Evolutionary conservation across 2,888 invertebrate species (phyloP), one percentile per base, ranked within the genome.

Genomic region (Syritta pipiens): DNA sequence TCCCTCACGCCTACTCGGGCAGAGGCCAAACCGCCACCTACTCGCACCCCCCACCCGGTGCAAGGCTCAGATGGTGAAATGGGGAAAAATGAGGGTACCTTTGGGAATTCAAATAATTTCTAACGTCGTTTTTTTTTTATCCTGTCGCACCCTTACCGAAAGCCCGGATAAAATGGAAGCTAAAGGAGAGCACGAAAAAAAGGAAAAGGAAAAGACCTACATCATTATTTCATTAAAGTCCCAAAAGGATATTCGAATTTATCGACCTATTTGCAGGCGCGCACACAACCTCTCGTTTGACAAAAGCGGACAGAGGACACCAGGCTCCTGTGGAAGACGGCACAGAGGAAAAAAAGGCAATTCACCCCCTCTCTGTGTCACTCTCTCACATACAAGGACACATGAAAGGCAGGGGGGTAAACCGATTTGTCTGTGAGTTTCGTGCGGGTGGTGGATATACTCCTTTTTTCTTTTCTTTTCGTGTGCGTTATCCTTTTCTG

Each of bases 221-320:
- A 77, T 77, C 72, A 77, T 77, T 77, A 72, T 72, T 72, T 77
- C 72, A 77, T 72, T 72, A 77, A 72, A 60, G 65, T 67, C 77
- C 77, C 77, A 77, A 72, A 65, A 77, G 77, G 77, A 77, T 72
- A 72, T 77, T 77, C 65, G 65, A 72, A 77, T 77, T 77, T 67
- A 77, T 72, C 77, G 77, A 77, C 72, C 65, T 72, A 77, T 72
- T 72, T 77, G 72, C 77, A 77, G 67, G 67, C 65, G 51, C 57
- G 40, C 55, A 59, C 20, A 28, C 24, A 63, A 30, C 44, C 42
- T 53, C 40, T 59, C 59, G 46, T 26, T 60, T 67, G 48, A 67
- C 57, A 77, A 71, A 71, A 59, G 32, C 55, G 57, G 62, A 44
- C 63, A 40, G n/a, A n/a, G n/a, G n/a, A n/a, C 57, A 77, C 4